Evolutionary conservation across 2,113 vertebrate genomes (phyloP).

Genomic region (Gorsachius goisagi): DNA sequence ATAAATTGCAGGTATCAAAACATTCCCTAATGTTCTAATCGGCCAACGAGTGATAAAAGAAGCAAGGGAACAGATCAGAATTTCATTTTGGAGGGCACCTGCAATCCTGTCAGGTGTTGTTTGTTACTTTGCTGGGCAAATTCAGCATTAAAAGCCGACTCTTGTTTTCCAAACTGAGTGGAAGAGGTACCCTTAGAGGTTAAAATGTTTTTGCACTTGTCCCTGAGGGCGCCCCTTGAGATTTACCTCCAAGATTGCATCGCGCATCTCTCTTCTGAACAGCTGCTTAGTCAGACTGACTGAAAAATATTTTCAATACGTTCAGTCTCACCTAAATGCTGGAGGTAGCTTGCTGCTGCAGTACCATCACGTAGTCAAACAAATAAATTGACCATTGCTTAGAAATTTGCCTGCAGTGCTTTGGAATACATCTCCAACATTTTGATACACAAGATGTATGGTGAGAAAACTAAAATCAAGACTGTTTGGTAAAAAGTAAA

Average conservation of each 20-base stretch:
- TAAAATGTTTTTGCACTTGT: too few relatives aligned
- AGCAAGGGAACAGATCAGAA: background rate
- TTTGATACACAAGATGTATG: too few relatives aligned
- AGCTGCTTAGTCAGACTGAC: background rate
- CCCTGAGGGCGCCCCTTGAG: too few relatives aligned
- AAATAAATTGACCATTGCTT: too few relatives aligned
- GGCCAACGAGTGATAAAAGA: background rate
- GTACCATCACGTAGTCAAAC: too few relatives aligned
- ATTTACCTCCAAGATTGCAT: background rate
- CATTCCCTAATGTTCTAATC: background rate
- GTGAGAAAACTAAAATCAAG: too few relatives aligned
- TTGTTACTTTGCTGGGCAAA: background rate
- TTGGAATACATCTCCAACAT: too few relatives aligned
- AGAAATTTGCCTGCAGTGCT: too few relatives aligned
- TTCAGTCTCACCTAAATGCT: too few relatives aligned
- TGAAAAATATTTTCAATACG: background rate
- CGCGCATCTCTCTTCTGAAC: background rate
- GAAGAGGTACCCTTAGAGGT: too few relatives aligned
- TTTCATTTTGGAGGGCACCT: background rate
- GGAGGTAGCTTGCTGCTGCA: too few relatives aligned
- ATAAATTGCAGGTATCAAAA: background rate
- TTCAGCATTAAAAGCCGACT: background rate
- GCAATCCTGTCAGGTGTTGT: background rate
- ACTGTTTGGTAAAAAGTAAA: background rate
- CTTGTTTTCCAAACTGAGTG: background rate